phyloP scores from a whole-genome alignment of 2,797 vertebrate species.

The Rhynchotus rufescens region DNA sequence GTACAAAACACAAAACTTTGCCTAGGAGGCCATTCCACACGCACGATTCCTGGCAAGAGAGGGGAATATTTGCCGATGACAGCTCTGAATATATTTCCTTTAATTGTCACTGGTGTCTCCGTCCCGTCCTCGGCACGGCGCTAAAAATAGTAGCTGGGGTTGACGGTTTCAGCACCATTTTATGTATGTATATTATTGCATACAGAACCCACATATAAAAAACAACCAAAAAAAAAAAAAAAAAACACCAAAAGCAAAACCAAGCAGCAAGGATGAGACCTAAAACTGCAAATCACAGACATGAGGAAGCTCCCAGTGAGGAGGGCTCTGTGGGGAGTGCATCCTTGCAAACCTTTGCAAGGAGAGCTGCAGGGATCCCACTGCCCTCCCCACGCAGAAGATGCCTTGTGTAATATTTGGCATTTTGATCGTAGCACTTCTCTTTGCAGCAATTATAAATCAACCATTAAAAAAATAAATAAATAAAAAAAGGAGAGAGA shows the following conservation, averaged over 20 bases:
- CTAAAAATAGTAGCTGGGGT: slow-evolving; percentile 58
- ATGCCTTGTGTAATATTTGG: slow-evolving; percentile 35
- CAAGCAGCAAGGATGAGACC: slow-evolving; percentile 43
- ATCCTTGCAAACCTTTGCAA: background rate
- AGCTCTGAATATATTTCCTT: slow-evolving; percentile 65
- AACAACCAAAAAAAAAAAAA: background rate
- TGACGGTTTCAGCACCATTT: slow-evolving; percentile 66
- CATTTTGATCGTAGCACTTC: slow-evolving; percentile 50
- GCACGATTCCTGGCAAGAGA: slow-evolving; percentile 28
- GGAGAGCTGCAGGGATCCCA: slow-evolving; percentile 14
- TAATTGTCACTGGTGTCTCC: slow-evolving; percentile 64
- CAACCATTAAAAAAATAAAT: background rate
- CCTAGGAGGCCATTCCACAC: slow-evolving; percentile 6
- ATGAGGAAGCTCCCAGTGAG: slow-evolving; percentile 54
- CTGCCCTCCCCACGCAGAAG: background rate
- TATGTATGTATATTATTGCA: slow-evolving; percentile 29
- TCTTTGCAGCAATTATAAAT: slow-evolving; percentile 53
- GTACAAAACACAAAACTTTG: slow-evolving; percentile 29
- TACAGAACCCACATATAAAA: slow-evolving; percentile 43
- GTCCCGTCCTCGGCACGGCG: slow-evolving; percentile 40
- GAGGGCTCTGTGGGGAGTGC: slow-evolving; percentile 8
- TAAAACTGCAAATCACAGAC: slow-evolving; percentile 51
- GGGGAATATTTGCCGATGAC: slow-evolving; percentile 60
- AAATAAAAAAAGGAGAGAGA: background rate
- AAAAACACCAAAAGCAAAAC: background rate